Percentiles rank a stretch among this genome's conserved stretches.
phyloP scores from a whole-genome alignment of 2,113 vertebrate species.

The Takifugu bimaculatus region DNA sequence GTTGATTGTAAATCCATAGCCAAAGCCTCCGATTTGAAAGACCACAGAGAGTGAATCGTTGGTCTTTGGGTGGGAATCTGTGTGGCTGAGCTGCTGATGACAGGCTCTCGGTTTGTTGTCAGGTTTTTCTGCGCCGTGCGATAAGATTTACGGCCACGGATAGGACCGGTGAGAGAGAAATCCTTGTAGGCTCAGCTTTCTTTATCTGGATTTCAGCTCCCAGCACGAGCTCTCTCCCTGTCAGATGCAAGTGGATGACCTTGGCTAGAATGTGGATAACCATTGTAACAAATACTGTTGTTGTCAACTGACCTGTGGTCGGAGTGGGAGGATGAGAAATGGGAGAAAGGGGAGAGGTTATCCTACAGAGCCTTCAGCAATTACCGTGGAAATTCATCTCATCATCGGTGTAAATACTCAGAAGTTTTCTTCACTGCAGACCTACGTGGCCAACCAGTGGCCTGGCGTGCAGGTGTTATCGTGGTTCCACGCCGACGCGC shows the following conservation, averaged over 20 bases:
- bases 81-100: conserved; percentile 53
- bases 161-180: conserved; percentile 48
- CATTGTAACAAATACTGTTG: conserved; percentile 76
- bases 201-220: conserved; percentile 74
- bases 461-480: too few species aligned
- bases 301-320: conserved; percentile 69
- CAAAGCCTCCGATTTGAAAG: conserved; percentile 34
- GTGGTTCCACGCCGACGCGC: too few species aligned
- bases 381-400: neutral
- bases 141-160: conserved; percentile 69
- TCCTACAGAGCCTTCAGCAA: conserved; percentile 4
- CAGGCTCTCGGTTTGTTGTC: conserved; percentile 62
- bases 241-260: conserved; percentile 65
- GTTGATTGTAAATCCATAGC: conserved; percentile 24
- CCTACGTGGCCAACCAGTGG: too few species aligned
- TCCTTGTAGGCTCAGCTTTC: conserved; percentile 60
- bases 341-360: conserved; percentile 18
- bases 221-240: conserved; percentile 38
- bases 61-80: conserved; percentile 56
- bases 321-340: conserved; percentile 48
- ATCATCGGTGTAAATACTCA: too few species aligned
- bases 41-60: conserved; percentile 40
- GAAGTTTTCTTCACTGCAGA: too few species aligned
- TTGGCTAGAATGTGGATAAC: conserved; percentile 76
- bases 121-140: conserved; percentile 57